These are phyloP conservation scores for Catharus minimus DNA, from an alignment of 2,113 vertebrate genomes.

Conservation along the genomic window DNA sequence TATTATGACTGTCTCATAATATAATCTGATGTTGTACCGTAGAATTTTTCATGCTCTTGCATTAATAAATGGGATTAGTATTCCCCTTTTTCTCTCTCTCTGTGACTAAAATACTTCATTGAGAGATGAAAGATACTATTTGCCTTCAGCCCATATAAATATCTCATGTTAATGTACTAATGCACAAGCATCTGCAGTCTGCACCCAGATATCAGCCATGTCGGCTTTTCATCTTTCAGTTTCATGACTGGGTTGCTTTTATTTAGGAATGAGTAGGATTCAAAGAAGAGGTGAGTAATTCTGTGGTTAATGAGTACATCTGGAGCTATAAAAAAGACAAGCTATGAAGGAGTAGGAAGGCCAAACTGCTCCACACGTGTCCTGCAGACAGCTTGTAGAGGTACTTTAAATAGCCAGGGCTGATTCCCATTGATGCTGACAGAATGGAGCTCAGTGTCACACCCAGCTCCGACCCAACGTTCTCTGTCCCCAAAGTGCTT, in stretches of 20 bases:
- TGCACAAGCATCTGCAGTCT: background rate
- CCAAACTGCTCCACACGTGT: background rate
- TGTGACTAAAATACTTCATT: background rate
- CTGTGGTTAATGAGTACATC: background rate
- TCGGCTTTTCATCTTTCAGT: background rate
- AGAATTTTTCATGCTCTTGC: background rate
- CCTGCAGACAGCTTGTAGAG: background rate
- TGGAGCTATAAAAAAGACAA: background rate
- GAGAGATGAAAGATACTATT: background rate
- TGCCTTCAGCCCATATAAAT: background rate
- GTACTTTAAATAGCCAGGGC: background rate
- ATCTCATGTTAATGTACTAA: background rate
- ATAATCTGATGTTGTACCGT: background rate
- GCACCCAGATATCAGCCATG: background rate
- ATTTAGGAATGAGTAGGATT: background rate
- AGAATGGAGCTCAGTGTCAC: background rate
- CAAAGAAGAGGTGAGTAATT: background rate
- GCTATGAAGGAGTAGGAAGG: background rate
- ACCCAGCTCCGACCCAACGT: rapidly evolving
- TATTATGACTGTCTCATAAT: background rate
- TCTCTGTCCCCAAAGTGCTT: background rate
- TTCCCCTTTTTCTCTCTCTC: background rate
- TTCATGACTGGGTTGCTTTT: background rate
- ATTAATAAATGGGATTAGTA: background rate
- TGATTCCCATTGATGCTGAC: rapidly evolving